phyloP scores from a whole-genome alignment of 2,888 invertebrate species.

The Mythimna ferrago region DNA sequence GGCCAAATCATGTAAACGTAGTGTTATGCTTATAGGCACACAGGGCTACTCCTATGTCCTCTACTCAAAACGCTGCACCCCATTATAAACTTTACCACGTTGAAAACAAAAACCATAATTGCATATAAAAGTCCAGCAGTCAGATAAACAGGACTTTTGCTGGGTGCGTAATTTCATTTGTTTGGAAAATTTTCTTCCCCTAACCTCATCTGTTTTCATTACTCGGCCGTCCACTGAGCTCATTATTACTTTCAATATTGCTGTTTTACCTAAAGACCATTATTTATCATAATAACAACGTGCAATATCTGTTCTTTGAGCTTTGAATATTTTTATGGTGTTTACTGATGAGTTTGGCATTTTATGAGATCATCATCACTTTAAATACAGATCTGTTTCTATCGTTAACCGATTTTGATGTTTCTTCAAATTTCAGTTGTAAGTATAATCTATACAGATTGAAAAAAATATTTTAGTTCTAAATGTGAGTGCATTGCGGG shows the following conservation, averaged over 20 bases:
- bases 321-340: constrained; percentile 56
- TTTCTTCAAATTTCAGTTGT: neutral
- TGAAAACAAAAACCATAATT: constrained; percentile 27
- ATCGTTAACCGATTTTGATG: neutral
- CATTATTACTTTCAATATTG: constrained; percentile 75
- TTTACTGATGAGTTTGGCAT: constrained; percentile 3
- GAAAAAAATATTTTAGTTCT: too few species aligned
- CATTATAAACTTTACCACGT: constrained; percentile 18
- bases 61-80: neutral
- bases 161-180: constrained; percentile 64
- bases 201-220: constrained; percentile 76
- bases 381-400: neutral
- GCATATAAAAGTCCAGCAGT: constrained; percentile 26
- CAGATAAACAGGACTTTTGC: constrained; percentile 44
- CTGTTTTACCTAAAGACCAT: constrained; percentile 69
- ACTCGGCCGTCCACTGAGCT: constrained; percentile 69
- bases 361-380: neutral
- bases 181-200: constrained; percentile 65
- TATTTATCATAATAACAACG: constrained; percentile 71
- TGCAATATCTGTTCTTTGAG: constrained; percentile 56
- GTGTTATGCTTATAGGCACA: neutral
- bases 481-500: too few species aligned
- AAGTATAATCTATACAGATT: too few species aligned
- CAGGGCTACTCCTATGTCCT: neutral
- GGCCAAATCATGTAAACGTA: neutral